Percentiles rank a stretch among this genome's conserved stretches.
Evolutionary conservation across 2,113 vertebrate species (phyloP).

Genomic region (Scatophagus argus): DNA sequence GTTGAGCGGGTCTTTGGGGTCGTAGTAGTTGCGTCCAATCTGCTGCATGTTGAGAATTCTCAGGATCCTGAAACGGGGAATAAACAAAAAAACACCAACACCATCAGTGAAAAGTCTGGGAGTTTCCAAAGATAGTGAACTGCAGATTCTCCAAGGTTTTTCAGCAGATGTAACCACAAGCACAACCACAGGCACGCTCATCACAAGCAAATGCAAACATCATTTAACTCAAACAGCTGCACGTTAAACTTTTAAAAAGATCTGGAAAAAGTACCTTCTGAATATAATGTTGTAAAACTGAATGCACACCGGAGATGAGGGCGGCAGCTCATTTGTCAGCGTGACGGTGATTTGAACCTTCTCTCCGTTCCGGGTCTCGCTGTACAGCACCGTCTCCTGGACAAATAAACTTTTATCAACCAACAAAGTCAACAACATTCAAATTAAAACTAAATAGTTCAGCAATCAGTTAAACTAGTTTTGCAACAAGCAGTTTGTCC

Average conservation of each 20-base stretch:
- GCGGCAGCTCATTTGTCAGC: constrained; percentile 92
- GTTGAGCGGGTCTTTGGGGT: constrained; percentile 88
- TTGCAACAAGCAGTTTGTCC: too few species aligned
- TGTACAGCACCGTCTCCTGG: constrained; percentile 90
- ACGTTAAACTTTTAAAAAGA: not conserved
- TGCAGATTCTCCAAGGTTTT: not conserved
- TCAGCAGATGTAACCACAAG: not conserved
- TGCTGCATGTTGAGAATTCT: constrained; percentile 95
- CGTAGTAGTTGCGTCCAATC: constrained; percentile 96
- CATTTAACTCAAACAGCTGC: too few species aligned
- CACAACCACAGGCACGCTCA: not conserved
- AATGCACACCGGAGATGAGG: constrained; percentile 92
- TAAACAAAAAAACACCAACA: not conserved
- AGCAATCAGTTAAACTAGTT: too few species aligned
- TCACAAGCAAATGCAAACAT: not conserved
- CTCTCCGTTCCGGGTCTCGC: constrained; percentile 88
- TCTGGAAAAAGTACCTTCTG: constrained; percentile 83
- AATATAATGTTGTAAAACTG: constrained; percentile 98
- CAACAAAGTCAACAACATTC: not conserved
- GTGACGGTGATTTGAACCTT: constrained; percentile 90
- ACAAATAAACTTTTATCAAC: constrained; percentile 1
- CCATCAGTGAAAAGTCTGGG: not conserved
- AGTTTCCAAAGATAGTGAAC: not conserved
- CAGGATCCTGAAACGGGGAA: constrained; percentile 90
- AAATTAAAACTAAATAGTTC: not conserved